Evolutionary conservation across 1,140 invertebrate species (phyloP).

Genomic region (Akabosia matsudoensis): DNA sequence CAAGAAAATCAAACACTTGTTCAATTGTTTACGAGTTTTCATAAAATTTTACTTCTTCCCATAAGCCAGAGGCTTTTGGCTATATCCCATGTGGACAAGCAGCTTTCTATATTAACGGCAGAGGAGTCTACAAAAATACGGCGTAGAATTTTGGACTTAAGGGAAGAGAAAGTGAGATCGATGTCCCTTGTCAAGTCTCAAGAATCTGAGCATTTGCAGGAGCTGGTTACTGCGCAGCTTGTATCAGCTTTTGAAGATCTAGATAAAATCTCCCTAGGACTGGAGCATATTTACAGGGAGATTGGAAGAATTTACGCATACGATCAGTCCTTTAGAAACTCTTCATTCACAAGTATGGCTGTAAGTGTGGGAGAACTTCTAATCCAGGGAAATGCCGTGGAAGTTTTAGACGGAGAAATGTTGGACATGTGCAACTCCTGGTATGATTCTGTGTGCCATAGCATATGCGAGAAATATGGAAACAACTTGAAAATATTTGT

Average conservation of each 20-base stretch:
- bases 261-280: constrained; percentile 14
- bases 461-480: neutral
- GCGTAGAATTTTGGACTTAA: neutral
- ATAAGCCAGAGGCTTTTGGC: neutral
- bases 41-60: neutral
- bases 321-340: neutral
- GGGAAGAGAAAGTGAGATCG: neutral
- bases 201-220: neutral
- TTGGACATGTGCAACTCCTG: neutral
- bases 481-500: constrained; percentile 28
- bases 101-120: neutral
- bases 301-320: constrained; percentile 6
- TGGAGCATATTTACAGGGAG: constrained; percentile 22
- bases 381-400: constrained; percentile 13
- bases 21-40: no score
- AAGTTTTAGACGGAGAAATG: constrained; percentile 25
- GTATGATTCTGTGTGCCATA: neutral
- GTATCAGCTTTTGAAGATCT: neutral
- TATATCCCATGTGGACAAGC: neutral
- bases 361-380: neutral
- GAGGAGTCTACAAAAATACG: neutral
- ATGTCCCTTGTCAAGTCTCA: neutral
- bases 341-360: neutral
- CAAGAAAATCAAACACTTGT: no score
- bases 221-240: neutral